Conservation (phyloP, 2,113 vertebrate genomes). For the Lophura nycthemera region DNA sequence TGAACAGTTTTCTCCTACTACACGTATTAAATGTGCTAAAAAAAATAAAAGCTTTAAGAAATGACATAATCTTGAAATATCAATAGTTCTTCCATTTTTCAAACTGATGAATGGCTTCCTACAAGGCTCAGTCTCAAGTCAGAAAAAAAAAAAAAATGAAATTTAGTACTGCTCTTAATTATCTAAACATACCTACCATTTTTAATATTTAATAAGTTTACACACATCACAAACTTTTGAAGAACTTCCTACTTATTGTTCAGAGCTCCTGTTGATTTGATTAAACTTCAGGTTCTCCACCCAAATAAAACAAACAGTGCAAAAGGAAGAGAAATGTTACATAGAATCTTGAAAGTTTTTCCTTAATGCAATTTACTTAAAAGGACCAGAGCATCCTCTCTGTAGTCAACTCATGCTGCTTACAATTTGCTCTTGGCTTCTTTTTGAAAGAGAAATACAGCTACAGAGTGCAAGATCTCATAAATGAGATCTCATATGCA, state of each 20-base stretch:
- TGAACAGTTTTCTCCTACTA: neutral
- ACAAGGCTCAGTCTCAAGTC: neutral
- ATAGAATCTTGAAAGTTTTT: constrained; percentile 4
- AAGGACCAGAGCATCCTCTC: neutral
- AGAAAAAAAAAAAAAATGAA: neutral
- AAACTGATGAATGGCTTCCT: neutral
- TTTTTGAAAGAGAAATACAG: neutral
- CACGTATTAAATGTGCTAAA: neutral
- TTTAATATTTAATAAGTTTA: neutral
- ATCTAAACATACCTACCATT: neutral
- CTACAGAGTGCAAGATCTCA: neutral
- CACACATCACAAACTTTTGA: neutral
- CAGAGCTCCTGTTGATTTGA: neutral
- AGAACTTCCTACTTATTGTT: neutral
- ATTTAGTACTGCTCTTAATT: neutral
- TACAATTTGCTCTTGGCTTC: neutral
- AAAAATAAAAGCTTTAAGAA: constrained; percentile 17
- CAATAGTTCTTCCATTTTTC: neutral
- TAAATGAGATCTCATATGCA: neutral
- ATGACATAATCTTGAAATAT: neutral
- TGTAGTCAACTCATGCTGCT: neutral
- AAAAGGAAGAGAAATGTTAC: neutral
- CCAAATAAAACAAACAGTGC: neutral
- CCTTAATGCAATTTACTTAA: neutral
- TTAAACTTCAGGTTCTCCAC: neutral